Base-by-base conservation (phyloP, 2,113 vertebrate genomes). In the Pardalotus punctatus region DNA sequence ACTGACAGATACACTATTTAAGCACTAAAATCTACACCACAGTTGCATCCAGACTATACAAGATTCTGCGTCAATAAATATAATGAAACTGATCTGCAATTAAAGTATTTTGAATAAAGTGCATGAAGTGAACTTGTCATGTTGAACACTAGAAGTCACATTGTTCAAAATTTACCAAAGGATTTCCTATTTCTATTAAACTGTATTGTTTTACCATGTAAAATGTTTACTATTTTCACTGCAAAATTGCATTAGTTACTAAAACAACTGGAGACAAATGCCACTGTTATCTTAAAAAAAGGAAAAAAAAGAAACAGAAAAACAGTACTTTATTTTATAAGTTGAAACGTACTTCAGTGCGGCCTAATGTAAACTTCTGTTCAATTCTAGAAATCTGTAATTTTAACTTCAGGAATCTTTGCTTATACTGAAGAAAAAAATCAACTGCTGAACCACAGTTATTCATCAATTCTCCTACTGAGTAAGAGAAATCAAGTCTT, bases 31-130 rank as follows among this genome's bases (percentile, higher is more conserved):
- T 88, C 97, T 98, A 97, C 97, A 98, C 97, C 95, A 91, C 97
- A 96, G 95, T 85, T 99, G 98, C 98, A 98, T 97, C 98, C 96
- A 99, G 98, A 99, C 98, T 99, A 99, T 97, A 99, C 98, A 98
- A 97, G 90, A 96, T 36, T 94, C 88, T 78, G 19, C 74, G 84
- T 86, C 86, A 92, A 93, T 90, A 97, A 97, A 97, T 96, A 96
- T 2, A 91, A 91, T 78, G 47, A 91, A 96, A 93, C 19, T 62
- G 76, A 96, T 72, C n/a, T 90, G 79, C 66, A 93, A 86, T 72
- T 96, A 5, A 96, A 96, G 43, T 76, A 86, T 66, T 90, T 96
- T 91, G 51, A 94, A 90, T 50, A 62, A 96, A 82, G 31, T 88
- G 50, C 67, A 61, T 35, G 36, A 93, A 95, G 72, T 96, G 28